A percentile compares a stretch with the other conserved stretches of the same genome.
Evolutionary conservation across 2,113 vertebrate species (phyloP).

Genomic region (Nothoprocta pentlandii): DNA sequence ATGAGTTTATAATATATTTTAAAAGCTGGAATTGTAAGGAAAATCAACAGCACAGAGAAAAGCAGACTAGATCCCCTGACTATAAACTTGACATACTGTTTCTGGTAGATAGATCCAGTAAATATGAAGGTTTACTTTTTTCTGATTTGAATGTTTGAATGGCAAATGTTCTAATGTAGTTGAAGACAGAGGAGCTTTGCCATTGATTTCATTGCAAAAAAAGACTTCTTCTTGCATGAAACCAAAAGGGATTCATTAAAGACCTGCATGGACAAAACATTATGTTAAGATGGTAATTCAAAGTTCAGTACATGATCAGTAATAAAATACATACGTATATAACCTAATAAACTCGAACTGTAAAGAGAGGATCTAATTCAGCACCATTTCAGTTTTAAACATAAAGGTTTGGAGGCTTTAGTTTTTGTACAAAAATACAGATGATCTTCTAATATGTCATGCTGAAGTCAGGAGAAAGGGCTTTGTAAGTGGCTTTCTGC

Average conservation of each 20-base stretch:
- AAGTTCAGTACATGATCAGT: not conserved
- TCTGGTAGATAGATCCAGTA: not conserved
- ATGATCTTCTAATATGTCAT: not conserved
- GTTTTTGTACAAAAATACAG: not conserved
- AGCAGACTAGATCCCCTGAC: not conserved
- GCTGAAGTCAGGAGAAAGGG: not conserved
- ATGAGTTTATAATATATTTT: not conserved
- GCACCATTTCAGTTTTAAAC: not conserved
- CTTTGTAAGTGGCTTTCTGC: constrained; percentile 50
- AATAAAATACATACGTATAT: not conserved
- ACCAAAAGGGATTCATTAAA: not conserved
- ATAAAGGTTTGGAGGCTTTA: not conserved
- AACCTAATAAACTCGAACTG: not conserved
- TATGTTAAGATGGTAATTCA: not conserved
- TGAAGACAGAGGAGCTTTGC: not conserved
- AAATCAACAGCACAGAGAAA: not conserved
- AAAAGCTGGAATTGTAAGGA: not conserved
- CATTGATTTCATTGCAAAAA: not conserved
- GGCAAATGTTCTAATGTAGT: not conserved
- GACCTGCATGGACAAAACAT: not conserved
- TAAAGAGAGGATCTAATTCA: not conserved
- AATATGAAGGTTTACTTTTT: not conserved
- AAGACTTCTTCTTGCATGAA: not conserved
- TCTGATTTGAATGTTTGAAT: not conserved
- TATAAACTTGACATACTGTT: not conserved